phyloP scores from a whole-genome alignment of 2,888 invertebrate species.

The Barypeithes pellucidus region DNA sequence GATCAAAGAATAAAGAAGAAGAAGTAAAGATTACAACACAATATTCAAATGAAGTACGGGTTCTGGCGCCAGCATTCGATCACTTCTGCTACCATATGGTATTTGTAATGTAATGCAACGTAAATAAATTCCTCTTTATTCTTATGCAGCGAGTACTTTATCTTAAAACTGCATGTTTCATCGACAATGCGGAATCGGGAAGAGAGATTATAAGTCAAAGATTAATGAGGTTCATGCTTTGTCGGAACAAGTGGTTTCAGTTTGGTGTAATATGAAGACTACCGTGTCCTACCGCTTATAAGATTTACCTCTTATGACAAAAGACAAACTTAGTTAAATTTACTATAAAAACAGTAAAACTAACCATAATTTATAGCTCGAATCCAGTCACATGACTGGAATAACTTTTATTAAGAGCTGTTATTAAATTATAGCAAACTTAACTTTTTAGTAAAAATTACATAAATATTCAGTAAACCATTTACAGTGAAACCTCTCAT shows the following conservation, averaged over 20 bases:
- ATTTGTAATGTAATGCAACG: constrained; percentile 36
- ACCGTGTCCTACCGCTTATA: background rate
- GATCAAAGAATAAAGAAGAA: background rate
- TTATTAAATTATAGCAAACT: no score
- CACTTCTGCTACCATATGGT: constrained; percentile 36
- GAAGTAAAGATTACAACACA: constrained; percentile 16
- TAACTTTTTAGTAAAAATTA: no score
- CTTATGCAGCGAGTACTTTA: constrained; percentile 19
- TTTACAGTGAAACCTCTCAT: no score
- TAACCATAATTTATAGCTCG: no score
- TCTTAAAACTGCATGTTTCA: constrained; percentile 22
- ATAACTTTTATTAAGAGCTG: no score
- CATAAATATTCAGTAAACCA: no score
- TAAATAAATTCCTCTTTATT: constrained; percentile 36
- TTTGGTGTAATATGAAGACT: background rate
- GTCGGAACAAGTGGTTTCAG: constrained; percentile 12
- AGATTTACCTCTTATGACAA: background rate
- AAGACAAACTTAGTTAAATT: no score
- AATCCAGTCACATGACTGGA: no score
- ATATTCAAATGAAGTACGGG: constrained; percentile 29
- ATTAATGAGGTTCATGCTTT: constrained; percentile 28
- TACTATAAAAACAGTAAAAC: no score
- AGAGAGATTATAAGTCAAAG: constrained; percentile 26
- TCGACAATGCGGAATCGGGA: constrained; percentile 30
- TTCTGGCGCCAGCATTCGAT: constrained; percentile 40